phyloP scores from a whole-genome alignment of 2,797 vertebrate genomes.

The Xenopus petersii region DNA sequence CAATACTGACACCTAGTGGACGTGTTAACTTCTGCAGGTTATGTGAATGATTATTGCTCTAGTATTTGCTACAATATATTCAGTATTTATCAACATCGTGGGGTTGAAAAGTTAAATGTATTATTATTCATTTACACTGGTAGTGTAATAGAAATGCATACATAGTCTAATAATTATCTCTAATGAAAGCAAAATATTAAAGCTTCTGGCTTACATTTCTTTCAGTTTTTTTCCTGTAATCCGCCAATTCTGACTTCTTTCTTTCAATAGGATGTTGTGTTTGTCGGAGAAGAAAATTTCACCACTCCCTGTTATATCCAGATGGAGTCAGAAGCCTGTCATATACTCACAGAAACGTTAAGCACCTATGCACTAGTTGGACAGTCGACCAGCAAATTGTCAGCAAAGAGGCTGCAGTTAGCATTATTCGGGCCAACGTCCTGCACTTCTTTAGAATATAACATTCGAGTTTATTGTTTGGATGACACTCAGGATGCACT shows the following conservation, averaged over 20 bases:
- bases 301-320: constrained; percentile 95
- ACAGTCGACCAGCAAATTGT: constrained; percentile 82
- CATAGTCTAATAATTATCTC: too few relatives aligned
- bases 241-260: background rate
- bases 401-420: constrained; percentile 89
- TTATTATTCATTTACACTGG: too few relatives aligned
- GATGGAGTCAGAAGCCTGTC: constrained; percentile 90
- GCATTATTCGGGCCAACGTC: constrained; percentile 90
- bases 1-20: constrained; percentile 34
- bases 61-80: background rate
- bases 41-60: background rate
- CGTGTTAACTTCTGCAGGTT: background rate
- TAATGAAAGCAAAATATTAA: too few relatives aligned
- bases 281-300: constrained; percentile 93
- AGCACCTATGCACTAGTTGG: constrained; percentile 89
- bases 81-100: too few relatives aligned
- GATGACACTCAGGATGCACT: constrained; percentile 93
- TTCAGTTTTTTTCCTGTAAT: too few relatives aligned
- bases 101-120: too few relatives aligned
- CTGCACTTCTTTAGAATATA: constrained; percentile 88
- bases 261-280: constrained; percentile 84
- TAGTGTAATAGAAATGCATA: too few relatives aligned
- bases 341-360: constrained; percentile 92
- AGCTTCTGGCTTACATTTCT: too few relatives aligned
- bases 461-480: constrained; percentile 92